Base-by-base conservation (phyloP, 2,113 vertebrate species). In the Microcebus lehilahytsara region DNA sequence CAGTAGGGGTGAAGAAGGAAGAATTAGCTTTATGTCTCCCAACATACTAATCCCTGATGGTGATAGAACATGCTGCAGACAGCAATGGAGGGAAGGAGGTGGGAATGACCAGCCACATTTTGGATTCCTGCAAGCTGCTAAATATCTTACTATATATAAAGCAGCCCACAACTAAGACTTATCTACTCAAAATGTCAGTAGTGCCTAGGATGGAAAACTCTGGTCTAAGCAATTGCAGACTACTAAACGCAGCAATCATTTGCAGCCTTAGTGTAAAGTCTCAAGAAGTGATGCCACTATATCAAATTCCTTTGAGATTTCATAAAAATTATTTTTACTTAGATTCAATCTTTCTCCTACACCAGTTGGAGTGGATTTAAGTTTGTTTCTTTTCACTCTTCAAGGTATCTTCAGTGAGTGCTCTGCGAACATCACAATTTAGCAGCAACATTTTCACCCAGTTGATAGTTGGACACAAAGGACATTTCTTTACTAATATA, bases 391-490 rank as follows among this genome's bases (percentile, higher is more conserved):
- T 92, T 79, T 93, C 25, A 30, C 3, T 96, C 30, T 79, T 69
- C 32, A 32, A 58, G 6, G 37, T 23, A 4, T 74, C 40, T 78
- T 77, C 42, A 53, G 25, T 32, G 19, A 25, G 4, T 51, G 3
- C 1, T 51, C 77, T 80, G 66, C 42, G 53, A 71, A 67, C 23
- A 58, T 62, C 22, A 66, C 8, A 58, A 2, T 67, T 91, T 60
- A 91, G 17, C 20, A 93, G 27, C 16, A 53, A 72, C 16, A 12
- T 78, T 74, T n/a, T 95, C 13, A 51, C 0, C n/a, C 14, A 34
- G 3, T 40, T 85, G 67, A 37, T n/a, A 93, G 23, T 8, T 88
- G 49, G 19, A 27, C 66, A 87, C 37, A 86, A 95, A 84, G 77
- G 77, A 64, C 9, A 34, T 84, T 89, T 86, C 4, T 34, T 91